Evolutionary conservation across 2,113 vertebrate species (phyloP).

Genomic region (Pontoporia blainvillei): DNA sequence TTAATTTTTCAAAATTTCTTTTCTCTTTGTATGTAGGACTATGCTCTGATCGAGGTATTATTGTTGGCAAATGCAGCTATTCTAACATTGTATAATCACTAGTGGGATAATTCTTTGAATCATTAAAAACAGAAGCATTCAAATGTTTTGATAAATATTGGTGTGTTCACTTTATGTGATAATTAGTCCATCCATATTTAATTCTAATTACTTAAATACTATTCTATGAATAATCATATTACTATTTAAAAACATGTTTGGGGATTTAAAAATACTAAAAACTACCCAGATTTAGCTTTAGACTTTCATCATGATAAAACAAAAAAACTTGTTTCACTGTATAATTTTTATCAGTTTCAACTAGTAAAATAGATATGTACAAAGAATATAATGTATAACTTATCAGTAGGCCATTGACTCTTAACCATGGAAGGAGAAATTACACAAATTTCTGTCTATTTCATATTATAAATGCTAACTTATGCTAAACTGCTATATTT

Average conservation of each 20-base stretch:
- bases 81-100: neutral
- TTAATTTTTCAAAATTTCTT: neutral
- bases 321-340: neutral
- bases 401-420: neutral
- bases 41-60: neutral
- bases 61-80: neutral
- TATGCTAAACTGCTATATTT: neutral
- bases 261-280: neutral
- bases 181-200: neutral
- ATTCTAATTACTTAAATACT: neutral
- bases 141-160: neutral
- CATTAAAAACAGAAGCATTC: neutral
- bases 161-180: neutral
- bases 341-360: neutral
- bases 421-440: neutral
- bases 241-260: neutral
- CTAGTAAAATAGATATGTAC: rapidly evolving
- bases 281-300: neutral
- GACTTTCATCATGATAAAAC: neutral
- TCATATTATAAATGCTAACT: neutral
- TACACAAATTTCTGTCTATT: neutral
- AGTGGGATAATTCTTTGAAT: neutral
- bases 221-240: neutral
- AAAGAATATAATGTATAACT: neutral
- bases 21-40: neutral